phyloP scores from a whole-genome alignment of 92 coral and sea anemone species.

The Pocillopora meandrina region DNA sequence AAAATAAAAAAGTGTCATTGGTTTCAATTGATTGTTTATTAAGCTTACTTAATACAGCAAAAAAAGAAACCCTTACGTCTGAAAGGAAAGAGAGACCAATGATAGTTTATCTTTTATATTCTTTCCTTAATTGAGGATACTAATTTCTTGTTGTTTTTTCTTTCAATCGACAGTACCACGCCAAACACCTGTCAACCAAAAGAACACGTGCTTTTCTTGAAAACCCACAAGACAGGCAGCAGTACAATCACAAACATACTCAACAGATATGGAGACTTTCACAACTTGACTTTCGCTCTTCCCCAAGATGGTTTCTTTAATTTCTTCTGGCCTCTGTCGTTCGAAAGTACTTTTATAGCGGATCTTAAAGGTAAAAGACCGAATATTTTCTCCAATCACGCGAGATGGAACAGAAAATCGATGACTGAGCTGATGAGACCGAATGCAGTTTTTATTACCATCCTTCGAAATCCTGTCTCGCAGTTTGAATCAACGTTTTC shows the following conservation, averaged over 20 bases:
- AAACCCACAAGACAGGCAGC: conserved; percentile 76
- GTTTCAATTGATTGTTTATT: too few relatives aligned
- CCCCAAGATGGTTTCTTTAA: conserved; percentile 55
- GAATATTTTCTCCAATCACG: conserved; percentile 64
- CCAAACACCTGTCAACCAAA: conserved; percentile 28
- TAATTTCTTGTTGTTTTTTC: not conserved
- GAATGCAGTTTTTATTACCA: conserved; percentile 40
- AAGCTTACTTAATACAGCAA: too few relatives aligned
- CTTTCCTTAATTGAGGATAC: not conserved
- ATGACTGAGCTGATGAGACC: conserved; percentile 37
- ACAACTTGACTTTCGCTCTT: conserved; percentile 50
- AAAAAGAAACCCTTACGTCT: too few relatives aligned
- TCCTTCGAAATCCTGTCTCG: conserved; percentile 61
- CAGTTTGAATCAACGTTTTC: conserved; percentile 66
- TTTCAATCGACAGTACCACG: not conserved
- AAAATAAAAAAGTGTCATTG: too few relatives aligned
- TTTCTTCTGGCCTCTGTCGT: conserved; percentile 69
- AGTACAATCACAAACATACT: conserved; percentile 69
- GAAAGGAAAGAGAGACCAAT: not conserved
- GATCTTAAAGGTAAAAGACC: conserved; percentile 4
- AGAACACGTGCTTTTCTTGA: conserved; percentile 51
- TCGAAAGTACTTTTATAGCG: conserved; percentile 45
- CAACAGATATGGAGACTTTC: conserved; percentile 56
- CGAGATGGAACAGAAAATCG: conserved; percentile 41
- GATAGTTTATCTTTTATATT: not conserved